Evolutionary conservation across 1,140 invertebrate species (phyloP), one percentile per base, ranked within the genome.

Genomic region (Cherax destructor): DNA sequence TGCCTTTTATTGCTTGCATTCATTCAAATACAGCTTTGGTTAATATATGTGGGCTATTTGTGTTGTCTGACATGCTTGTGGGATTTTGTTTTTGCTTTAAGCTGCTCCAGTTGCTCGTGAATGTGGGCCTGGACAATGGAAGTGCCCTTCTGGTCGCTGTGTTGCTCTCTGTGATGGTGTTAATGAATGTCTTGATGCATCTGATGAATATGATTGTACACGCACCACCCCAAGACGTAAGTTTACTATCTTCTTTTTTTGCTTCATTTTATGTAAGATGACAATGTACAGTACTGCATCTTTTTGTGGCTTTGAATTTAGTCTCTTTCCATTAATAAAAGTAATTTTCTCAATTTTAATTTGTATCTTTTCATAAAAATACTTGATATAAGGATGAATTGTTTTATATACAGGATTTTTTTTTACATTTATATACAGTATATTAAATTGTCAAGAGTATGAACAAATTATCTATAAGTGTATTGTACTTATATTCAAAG

Each of bases 111-210:
- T 50, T 21, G 13, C 11, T 18, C 77, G 11, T 21, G 13, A 13
- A 7, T 83, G 80, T 52, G 9, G 24, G 5, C 52, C 80, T 24
- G 80, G 52, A 4, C 50, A 30, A n/a, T 61, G 13, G 10, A 49
- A 83, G 24, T 83, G 80, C 30, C 80, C 52, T 4, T 56, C 50
- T 83, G 80, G 80, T 16, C 80, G 80, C 3, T 83, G 80, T 83
- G 80, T 83, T 30, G 24, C 4, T 5, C 80, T 16, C 52, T 83
- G 80, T 59, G 80, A 83, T 59, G 80, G 80, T 10, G 11, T 16
- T 4, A 83, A 24, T 59, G 80, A 83, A 83, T 83, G 80, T 24
- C 52, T 83, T 52, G 80, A 83, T 30, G 80, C 52, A 6, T 83
- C 80, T 24, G 80, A 83, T 83, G 80, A 83, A n/a, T 13, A 49